Conservation (phyloP, 2,113 vertebrate genomes). For the Tauraco erythrolophus region DNA sequence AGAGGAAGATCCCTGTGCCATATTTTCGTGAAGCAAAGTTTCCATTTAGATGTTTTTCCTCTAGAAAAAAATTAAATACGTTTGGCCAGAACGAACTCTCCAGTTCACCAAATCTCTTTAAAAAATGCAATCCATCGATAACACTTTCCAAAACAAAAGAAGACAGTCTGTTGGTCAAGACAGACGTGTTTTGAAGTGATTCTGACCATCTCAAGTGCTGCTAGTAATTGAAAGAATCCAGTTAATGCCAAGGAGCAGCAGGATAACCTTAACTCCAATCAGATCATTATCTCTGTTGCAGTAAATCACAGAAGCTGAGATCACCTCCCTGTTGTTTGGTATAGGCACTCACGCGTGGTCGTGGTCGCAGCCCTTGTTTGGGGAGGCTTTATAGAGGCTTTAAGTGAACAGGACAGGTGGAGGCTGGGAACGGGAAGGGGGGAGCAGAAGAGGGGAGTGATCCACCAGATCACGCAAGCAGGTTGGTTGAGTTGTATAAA, state of each 20-base stretch:
- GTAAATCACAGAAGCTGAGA: neutral
- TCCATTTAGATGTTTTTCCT: neutral
- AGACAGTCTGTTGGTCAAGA: neutral
- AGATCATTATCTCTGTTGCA: neutral
- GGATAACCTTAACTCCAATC: neutral
- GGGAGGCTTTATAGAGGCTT: neutral
- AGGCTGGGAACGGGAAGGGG: neutral
- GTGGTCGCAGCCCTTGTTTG: neutral
- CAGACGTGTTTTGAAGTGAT: neutral
- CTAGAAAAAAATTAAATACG: accelerated
- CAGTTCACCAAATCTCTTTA: neutral
- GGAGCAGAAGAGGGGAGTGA: neutral
- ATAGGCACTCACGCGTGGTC: accelerated
- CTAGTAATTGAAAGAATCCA: neutral
- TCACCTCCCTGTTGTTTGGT: neutral
- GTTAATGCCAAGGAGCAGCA: neutral
- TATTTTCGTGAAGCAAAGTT: neutral
- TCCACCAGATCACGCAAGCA: accelerated
- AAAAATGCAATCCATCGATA: neutral
- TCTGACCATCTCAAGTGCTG: neutral
- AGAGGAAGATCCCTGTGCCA: accelerated
- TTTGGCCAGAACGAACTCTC: neutral
- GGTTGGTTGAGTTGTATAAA: neutral
- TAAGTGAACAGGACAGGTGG: neutral
- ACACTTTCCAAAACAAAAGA: neutral